Conservation (phyloP, 2,888 invertebrate genomes). For the Archaeoteleia sp. region DNA sequence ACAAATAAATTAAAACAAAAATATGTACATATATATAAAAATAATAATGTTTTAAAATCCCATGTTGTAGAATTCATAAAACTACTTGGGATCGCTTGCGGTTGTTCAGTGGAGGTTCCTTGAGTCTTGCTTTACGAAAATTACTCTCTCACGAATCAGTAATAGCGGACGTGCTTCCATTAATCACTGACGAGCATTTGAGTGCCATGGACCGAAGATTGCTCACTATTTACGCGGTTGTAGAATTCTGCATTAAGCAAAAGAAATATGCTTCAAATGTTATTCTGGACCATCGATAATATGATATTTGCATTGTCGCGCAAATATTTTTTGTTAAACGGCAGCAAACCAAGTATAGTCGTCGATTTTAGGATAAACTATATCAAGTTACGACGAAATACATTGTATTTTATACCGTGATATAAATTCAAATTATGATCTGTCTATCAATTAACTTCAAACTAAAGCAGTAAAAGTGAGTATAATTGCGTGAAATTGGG, state of each 20-base stretch:
- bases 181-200: slow-evolving; percentile 84
- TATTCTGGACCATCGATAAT: slow-evolving; percentile 56
- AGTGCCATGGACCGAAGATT: slow-evolving; percentile 86
- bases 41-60: too few species aligned
- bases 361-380: too few species aligned
- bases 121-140: slow-evolving; percentile 79
- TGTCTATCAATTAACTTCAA: too few species aligned
- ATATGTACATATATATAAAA: neutral
- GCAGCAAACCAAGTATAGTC: too few species aligned
- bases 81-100: slow-evolving; percentile 84
- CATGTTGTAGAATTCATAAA: slow-evolving; percentile 77
- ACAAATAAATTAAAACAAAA: neutral
- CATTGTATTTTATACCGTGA: too few species aligned
- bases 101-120: slow-evolving; percentile 82
- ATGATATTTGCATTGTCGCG: too few species aligned
- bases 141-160: slow-evolving; percentile 75
- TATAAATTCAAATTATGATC: too few species aligned
- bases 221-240: slow-evolving; percentile 83
- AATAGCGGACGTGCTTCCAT: slow-evolving; percentile 76
- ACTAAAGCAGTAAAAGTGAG: too few species aligned
- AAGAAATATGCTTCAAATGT: slow-evolving; percentile 70
- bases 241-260: slow-evolving; percentile 82
- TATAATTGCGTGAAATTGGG: too few species aligned
- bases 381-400: too few species aligned
- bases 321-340: too few species aligned